Conservation (phyloP, 2,797 vertebrate genomes). For the Rhadinocentrus ornatus region DNA sequence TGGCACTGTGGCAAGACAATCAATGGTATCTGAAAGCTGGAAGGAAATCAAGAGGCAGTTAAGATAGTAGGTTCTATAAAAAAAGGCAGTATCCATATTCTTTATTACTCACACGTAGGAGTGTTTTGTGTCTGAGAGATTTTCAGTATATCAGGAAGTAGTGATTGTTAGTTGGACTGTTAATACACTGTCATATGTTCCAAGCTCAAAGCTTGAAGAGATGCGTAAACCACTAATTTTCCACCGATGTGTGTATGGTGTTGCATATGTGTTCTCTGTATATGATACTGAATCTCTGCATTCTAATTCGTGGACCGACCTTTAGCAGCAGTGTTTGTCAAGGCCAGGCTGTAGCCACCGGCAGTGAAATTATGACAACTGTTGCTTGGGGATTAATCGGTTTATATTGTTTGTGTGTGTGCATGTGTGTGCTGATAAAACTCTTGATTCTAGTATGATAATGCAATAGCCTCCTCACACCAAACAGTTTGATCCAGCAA, state of each 20-base stretch:
- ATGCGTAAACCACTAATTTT: slow-evolving; percentile 79
- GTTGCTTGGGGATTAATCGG: slow-evolving; percentile 50
- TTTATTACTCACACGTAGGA: background rate
- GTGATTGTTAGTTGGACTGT: slow-evolving; percentile 54
- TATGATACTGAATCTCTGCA: slow-evolving; percentile 20
- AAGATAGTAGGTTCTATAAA: slow-evolving; percentile 26
- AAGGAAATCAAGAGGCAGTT: slow-evolving; percentile 48
- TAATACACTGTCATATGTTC: slow-evolving; percentile 54
- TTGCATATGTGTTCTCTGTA: slow-evolving; percentile 31
- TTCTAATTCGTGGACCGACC: slow-evolving; percentile 61
- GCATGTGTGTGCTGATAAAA: slow-evolving; percentile 15
- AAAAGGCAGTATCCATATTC: slow-evolving; percentile 22
- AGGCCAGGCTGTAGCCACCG: slow-evolving; percentile 60
- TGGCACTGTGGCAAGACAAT: slow-evolving; percentile 40
- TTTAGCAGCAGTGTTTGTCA: slow-evolving; percentile 53
- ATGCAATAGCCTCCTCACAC: slow-evolving; percentile 1
- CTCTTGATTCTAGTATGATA: slow-evolving; percentile 5
- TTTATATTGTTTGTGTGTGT: slow-evolving; percentile 8
- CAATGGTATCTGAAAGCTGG: slow-evolving; percentile 51
- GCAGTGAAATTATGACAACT: slow-evolving; percentile 56
- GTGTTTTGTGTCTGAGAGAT: slow-evolving; percentile 17
- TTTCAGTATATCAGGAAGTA: slow-evolving; percentile 34
- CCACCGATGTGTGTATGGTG: slow-evolving; percentile 70
- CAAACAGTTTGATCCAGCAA: slow-evolving; percentile 37
- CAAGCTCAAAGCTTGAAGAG: slow-evolving; percentile 66